Base-by-base conservation (phyloP, 2,888 invertebrate genomes). In the Abrostola triplasia region DNA sequence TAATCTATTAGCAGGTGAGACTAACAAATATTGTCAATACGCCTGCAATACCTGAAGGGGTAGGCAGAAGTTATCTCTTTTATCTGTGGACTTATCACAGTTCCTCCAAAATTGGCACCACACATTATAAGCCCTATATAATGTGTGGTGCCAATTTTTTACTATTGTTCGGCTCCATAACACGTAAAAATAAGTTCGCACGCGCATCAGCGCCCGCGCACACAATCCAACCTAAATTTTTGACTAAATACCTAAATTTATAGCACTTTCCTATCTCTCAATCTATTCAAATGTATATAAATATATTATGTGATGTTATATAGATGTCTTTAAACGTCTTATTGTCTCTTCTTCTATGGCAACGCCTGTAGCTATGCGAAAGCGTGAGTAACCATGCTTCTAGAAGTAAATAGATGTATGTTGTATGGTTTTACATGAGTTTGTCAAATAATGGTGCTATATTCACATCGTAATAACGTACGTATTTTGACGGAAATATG, bases 281-380 rank as follows among this genome's bases (percentile, higher is more conserved):
- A 70, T 75, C 51, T 54, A 71, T 76, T 70, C 41, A 71, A 60
- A 50, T 71, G 58, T 68, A 58, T 64, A 67, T 78, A 75, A 12
- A 44, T 64, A 69, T 75, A 77, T 77, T 70, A 76, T 82, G 67
- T 82, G 79, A 77, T 84, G 70, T 81, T 80, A 81, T 72, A 85
- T 90, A 91, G 88, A 90, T 86, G 76, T 91, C 87, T 89, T 88
- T 90, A 91, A 90, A 91, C 80, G 78, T 83, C 80, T 90, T 87
- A 84, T 90, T 90, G 83, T 93, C 89, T 93, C 92, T 92, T 91
- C 92, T 90, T 92, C 93, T 93, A 88, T 92, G 93, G 92, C 91
- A 87, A 92, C 93, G 89, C 92, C 91, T 90, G 88, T 94, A 94
- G 94, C 93, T 84, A 93, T 94, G 93, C 92, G 94, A 92, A 94